Evolutionary conservation across 2,888 invertebrate genomes (phyloP).

Genomic region (Onchidella celtica): DNA sequence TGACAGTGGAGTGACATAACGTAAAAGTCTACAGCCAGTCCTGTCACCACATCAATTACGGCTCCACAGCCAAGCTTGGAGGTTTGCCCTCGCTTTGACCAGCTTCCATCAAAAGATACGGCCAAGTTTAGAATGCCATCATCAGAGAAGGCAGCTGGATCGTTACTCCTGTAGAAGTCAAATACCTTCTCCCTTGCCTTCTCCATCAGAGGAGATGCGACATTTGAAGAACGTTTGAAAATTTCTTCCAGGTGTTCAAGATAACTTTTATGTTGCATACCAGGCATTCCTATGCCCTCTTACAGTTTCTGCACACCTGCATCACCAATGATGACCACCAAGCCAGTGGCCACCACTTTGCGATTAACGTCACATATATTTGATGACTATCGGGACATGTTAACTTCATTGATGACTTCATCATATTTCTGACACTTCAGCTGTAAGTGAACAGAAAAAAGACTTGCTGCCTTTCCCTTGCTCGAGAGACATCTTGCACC

Average conservation of each 20-base stretch:
- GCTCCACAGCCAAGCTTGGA: conserved; percentile 13
- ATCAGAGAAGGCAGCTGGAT: not conserved
- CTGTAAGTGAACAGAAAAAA: not conserved
- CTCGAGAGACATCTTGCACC: not conserved
- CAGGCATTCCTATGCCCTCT: conserved; percentile 11
- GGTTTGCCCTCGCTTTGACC: conserved; percentile 14
- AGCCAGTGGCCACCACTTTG: not conserved
- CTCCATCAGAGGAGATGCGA: not conserved
- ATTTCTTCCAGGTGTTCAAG: not conserved
- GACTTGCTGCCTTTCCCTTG: not conserved
- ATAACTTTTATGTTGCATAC: conserved; percentile 6
- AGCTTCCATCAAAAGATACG: conserved; percentile 19
- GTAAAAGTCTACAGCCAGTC: conserved; percentile 10
- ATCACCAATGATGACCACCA: conserved; percentile 2
- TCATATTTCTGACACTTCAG: not conserved
- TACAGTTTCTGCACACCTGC: conserved; percentile 1
- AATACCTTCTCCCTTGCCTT: not conserved
- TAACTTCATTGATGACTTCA: not conserved
- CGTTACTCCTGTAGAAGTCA: not conserved
- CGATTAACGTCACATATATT: not conserved
- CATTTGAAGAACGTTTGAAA: not conserved
- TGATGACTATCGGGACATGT: not conserved
- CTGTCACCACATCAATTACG: not conserved
- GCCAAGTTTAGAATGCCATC: not conserved
- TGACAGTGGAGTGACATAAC: not conserved